These are phyloP conservation scores for Phalanger gymnotis DNA, from an alignment of 2,797 vertebrate genomes.

Conservation along the genomic window DNA sequence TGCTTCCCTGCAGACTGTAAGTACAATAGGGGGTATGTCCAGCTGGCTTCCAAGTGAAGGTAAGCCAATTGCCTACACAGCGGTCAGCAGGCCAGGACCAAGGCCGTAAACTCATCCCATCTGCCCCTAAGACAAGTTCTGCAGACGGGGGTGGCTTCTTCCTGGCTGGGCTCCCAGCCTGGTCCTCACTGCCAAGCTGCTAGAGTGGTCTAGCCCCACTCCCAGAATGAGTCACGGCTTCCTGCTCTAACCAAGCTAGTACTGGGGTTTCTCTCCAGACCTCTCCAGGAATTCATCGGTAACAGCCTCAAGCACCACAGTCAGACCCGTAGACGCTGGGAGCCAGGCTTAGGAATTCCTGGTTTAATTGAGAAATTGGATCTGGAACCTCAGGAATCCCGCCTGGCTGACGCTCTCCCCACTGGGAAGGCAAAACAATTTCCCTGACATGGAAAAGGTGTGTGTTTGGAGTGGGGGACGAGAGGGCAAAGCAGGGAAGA, in stretches of 20 bases:
- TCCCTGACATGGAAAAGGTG: neutral
- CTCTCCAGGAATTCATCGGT: conserved; percentile 22
- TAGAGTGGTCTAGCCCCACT: neutral
- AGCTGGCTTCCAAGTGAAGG: neutral
- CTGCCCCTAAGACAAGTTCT: neutral
- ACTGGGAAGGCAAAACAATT: neutral
- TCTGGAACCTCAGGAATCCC: conserved; percentile 35
- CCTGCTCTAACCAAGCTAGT: neutral
- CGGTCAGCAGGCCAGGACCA: neutral
- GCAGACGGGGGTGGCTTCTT: neutral
- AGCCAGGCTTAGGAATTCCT: conserved; percentile 46
- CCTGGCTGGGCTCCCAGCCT: neutral
- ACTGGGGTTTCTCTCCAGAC: neutral
- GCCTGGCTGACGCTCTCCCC: accelerated
- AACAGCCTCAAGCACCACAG: neutral
- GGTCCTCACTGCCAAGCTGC: neutral
- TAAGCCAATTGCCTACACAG: neutral
- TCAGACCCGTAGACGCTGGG: neutral
- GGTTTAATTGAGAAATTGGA: conserved; percentile 52
- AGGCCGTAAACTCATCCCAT: neutral
- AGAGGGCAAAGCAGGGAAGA: neutral
- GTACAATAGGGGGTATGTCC: neutral
- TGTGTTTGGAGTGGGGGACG: neutral
- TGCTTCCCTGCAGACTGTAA: neutral
- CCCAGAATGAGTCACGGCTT: neutral